phyloP scores from a whole-genome alignment of 2,888 invertebrate species.

The Hypomecis atomaria region DNA sequence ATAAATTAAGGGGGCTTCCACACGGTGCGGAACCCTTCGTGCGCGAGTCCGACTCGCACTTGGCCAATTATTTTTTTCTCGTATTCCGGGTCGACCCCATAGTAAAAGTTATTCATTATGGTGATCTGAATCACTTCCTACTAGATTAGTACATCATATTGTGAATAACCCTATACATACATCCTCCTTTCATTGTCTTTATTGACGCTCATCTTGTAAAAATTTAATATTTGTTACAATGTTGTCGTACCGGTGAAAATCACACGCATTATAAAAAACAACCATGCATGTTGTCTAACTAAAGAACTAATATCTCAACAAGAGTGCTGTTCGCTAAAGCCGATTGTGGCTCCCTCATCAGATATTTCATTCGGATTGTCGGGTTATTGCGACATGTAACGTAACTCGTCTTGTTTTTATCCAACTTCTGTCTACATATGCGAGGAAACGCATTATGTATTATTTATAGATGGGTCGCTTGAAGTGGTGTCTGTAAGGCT shows the following conservation, averaged over 20 bases:
- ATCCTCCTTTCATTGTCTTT: constrained; percentile 1
- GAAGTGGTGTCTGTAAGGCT: too few species aligned
- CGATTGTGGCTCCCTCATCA: not conserved
- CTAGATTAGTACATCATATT: too few species aligned
- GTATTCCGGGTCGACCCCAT: too few species aligned
- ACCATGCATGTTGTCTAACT: not conserved
- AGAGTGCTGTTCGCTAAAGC: too few species aligned
- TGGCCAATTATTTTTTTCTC: too few species aligned
- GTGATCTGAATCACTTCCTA: too few species aligned
- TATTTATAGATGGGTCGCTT: too few species aligned
- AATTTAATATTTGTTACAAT: constrained; percentile 5
- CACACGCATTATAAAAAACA: not conserved
- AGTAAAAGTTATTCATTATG: too few species aligned
- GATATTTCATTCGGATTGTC: not conserved
- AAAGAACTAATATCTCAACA: not conserved
- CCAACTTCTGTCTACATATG: not conserved
- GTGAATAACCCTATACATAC: too few species aligned
- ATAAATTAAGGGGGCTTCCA: too few species aligned
- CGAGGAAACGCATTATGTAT: not conserved
- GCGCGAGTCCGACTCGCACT: too few species aligned
- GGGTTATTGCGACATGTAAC: not conserved
- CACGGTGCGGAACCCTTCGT: too few species aligned
- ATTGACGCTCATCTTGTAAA: constrained; percentile 1
- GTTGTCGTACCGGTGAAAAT: not conserved
- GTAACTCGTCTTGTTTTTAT: constrained; percentile 9